Percentiles rank a stretch among this genome's conserved stretches.
Evolutionary conservation across 2,113 vertebrate genomes (phyloP).

Genomic region (Lophochroa leadbeateri): DNA sequence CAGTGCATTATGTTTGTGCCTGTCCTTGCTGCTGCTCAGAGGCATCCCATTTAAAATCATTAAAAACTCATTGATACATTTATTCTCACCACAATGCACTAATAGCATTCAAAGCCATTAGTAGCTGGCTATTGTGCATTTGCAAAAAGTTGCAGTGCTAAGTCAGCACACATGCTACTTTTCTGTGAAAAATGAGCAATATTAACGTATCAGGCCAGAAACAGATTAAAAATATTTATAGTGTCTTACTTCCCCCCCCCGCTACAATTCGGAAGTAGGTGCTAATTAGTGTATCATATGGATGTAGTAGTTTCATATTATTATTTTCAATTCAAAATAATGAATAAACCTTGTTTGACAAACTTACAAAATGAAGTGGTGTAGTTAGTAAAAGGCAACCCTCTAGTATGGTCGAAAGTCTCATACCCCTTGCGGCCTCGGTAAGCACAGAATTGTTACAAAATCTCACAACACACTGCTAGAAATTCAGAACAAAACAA

Average conservation of each 20-base stretch:
- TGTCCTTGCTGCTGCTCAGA: conserved; percentile 13
- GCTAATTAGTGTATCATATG: not conserved
- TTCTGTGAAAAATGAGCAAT: conserved; percentile 63
- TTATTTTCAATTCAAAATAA: not conserved
- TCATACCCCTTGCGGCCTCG: not conserved
- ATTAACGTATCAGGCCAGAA: conserved; percentile 54
- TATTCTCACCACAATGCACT: conserved; percentile 34
- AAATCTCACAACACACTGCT: not conserved
- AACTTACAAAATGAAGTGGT: not conserved
- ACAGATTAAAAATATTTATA: conserved; percentile 49
- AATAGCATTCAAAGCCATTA: conserved; percentile 39
- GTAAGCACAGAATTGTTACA: not conserved
- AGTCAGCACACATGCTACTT: conserved; percentile 21
- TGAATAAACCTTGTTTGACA: not conserved
- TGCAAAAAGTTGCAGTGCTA: conserved; percentile 37
- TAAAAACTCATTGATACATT: conserved; percentile 22
- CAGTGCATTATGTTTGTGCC: not conserved
- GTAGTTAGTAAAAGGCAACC: not conserved
- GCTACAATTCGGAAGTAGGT: not conserved
- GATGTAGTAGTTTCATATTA: not conserved
- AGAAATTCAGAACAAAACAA: not conserved
- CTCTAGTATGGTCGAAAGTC: not conserved
- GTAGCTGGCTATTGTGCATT: conserved; percentile 16
- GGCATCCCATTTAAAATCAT: conserved; percentile 29
- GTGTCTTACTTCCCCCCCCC: not conserved